Percentiles rank a stretch among this genome's conserved stretches.
phyloP scores from a whole-genome alignment of 2,113 vertebrate species.

The Mionectes macconnelli region DNA sequence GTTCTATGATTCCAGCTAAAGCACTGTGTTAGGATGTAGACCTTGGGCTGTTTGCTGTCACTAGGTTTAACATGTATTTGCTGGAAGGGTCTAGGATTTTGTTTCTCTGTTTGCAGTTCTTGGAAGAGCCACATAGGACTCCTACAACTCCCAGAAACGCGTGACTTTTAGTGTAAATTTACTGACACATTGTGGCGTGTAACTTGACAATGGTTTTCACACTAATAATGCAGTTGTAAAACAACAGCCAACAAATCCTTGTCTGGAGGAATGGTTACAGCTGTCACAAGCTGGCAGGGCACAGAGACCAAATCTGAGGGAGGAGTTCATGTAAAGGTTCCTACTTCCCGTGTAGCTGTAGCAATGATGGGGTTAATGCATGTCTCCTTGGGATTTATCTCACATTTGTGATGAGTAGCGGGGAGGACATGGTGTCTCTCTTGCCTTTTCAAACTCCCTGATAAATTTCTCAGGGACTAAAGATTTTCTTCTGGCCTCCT shows the following conservation, averaged over 20 bases:
- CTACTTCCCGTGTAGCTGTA: background rate
- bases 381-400: background rate
- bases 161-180: background rate
- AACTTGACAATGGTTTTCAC: background rate
- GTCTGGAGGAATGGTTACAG: background rate
- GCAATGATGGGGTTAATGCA: background rate
- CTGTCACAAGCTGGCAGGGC: background rate
- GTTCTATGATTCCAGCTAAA: background rate
- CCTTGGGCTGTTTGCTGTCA: background rate
- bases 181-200: background rate
- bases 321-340: background rate
- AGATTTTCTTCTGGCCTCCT: background rate
- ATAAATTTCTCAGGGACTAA: background rate
- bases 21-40: background rate
- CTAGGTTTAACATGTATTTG: background rate
- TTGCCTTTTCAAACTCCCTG: background rate
- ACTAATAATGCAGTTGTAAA: background rate
- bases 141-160: background rate
- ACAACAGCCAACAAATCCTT: background rate
- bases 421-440: background rate
- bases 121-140: accelerated
- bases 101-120: background rate
- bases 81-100: background rate
- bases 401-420: background rate
- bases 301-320: background rate